Base-by-base conservation (phyloP, 2,888 invertebrate species). In the Calameuta idolon region DNA sequence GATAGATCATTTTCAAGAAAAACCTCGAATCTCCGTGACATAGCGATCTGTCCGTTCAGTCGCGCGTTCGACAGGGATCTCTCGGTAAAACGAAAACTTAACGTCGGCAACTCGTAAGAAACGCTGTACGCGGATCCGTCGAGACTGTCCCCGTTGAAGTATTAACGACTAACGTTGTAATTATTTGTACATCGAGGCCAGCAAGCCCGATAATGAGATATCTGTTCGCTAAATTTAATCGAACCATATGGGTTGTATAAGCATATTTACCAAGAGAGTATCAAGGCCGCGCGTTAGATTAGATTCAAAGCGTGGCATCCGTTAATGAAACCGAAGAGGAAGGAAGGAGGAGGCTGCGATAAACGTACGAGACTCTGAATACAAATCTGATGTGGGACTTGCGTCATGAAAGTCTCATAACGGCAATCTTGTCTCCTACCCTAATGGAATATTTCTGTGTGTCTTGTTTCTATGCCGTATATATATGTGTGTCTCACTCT, bases 161-260 rank as follows among this genome's bases (percentile, higher is more conserved):
- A 5, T 55, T 9, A 2, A 55, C 71, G 71, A 9, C 31, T 12
- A 9, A 71, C 31, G 71, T 31, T 33, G 12, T 23, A 15, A 34
- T 33, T 34, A 71, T 23, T 71, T 31, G 23, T 31, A 31, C 71
- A 23, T 34, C 15, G 71, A 12, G 71, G 23, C 31, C 71, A 34
- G 71, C 9, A 23, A 33, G 71, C 15, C 12, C 12, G 71, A 71
- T 71, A 71, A 78, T 77, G 37, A 31, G 69, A 79, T 78, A 78
- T 80, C 76, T 78, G 75, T 78, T 76, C 30, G 75, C 78, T 75
- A 80, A 80, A 78, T 80, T 79, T 79, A 77, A 77, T 79, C 55
- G 69, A 73, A 75, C 40, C 40, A 73, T 30, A 12, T 9, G 73
- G 37, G 35, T n/a, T n/a, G 40, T 76, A 40, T 37, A 55, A 55